phyloP scores from a whole-genome alignment of 2,797 vertebrate genomes.

The Aphelocoma californica region DNA sequence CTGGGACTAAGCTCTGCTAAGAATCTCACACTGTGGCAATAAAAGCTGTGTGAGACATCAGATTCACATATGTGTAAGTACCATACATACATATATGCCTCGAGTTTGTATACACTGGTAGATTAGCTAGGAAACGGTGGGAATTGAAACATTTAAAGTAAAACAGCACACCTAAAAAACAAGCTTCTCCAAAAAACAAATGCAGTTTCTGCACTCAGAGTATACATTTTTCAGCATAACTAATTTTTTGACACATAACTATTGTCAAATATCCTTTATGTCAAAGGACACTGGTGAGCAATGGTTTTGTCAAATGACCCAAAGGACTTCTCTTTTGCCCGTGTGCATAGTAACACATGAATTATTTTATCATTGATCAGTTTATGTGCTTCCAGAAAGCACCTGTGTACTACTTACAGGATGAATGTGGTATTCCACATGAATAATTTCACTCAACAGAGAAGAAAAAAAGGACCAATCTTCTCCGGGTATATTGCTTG shows the following conservation, averaged over 20 bases:
- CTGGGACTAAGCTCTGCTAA: background rate
- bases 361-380: background rate
- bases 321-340: background rate
- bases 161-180: background rate
- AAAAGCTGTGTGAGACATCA: background rate
- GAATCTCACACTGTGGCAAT: background rate
- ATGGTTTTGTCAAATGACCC: background rate
- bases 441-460: conserved; percentile 19
- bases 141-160: background rate
- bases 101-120: no score
- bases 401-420: background rate
- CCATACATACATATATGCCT: background rate
- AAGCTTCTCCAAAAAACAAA: background rate
- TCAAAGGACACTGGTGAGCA: background rate
- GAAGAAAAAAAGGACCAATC: conserved; percentile 41
- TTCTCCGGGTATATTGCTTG: conserved; percentile 65
- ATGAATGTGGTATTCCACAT: background rate
- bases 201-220: background rate
- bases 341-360: background rate
- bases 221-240: background rate
- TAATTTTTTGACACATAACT: background rate
- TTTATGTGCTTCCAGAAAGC: conserved; percentile 12
- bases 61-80: background rate
- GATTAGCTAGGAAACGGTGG: background rate
- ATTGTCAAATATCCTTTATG: background rate